These are phyloP conservation scores for Tangara arthus DNA, from an alignment of 2,797 vertebrate species.

Conservation along the genomic window DNA sequence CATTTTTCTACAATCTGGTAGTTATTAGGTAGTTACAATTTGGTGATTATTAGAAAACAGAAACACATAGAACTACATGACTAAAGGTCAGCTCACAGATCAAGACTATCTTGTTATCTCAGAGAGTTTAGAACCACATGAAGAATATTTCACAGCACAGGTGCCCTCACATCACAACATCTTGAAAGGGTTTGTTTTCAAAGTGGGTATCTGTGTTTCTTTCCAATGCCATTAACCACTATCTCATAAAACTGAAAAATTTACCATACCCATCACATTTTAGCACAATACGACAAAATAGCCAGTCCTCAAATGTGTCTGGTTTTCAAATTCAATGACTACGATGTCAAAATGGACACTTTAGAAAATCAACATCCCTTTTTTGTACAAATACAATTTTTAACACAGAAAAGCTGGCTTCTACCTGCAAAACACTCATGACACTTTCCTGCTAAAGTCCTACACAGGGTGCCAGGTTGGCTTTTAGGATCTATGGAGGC, in stretches of 20 bases:
- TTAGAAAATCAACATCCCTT: not conserved
- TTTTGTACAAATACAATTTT: not conserved
- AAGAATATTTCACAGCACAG: not conserved
- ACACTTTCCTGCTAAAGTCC: not conserved
- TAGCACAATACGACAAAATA: not conserved
- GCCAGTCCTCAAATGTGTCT: not conserved
- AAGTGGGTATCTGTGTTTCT: not conserved
- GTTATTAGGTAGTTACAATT: not conserved
- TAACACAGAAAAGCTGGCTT: not conserved
- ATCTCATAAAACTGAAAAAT: not conserved
- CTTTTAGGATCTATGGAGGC: not conserved
- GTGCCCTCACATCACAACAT: fast-evolving
- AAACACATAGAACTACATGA: not conserved
- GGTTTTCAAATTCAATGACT: not conserved
- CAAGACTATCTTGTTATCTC: not conserved
- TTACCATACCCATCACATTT: not conserved
- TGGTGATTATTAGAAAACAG: not conserved
- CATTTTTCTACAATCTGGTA: not conserved
- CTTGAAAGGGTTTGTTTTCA: too few relatives aligned
- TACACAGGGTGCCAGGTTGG: not conserved
- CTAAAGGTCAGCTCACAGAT: not conserved
- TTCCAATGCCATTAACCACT: not conserved
- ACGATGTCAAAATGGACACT: not conserved
- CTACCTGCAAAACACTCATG: not conserved
- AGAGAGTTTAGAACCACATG: not conserved